Evolutionary conservation across 2,797 vertebrate genomes (phyloP).

Genomic region (Pyrocephalus nanus): DNA sequence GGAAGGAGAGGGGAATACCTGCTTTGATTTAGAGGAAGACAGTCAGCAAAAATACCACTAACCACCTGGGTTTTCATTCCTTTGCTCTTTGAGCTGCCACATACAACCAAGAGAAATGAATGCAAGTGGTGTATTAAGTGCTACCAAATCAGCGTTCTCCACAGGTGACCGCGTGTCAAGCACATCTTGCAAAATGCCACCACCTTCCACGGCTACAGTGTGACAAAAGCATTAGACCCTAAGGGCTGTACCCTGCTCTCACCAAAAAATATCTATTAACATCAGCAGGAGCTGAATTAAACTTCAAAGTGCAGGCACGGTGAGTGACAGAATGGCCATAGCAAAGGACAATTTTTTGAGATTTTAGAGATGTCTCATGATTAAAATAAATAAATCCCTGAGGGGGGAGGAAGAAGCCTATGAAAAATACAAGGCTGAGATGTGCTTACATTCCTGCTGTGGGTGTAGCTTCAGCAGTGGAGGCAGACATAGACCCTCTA

Average conservation of each 20-base stretch:
- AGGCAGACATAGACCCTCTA: not conserved
- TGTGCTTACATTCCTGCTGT: not conserved
- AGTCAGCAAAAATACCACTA: constrained; percentile 60
- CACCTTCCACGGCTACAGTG: not conserved
- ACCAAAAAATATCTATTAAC: not conserved
- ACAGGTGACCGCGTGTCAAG: not conserved
- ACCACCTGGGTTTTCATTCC: constrained; percentile 30
- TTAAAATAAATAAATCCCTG: not conserved
- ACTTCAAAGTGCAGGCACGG: not conserved
- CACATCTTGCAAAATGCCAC: constrained; percentile 1
- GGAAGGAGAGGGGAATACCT: constrained; percentile 14
- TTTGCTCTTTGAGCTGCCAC: constrained; percentile 55
- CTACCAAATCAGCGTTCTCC: constrained; percentile 34
- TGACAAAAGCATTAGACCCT: not conserved
- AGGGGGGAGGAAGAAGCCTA: not conserved
- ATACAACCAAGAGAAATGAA: constrained; percentile 27
- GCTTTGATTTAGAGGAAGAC: constrained; percentile 42
- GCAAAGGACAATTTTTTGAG: not conserved
- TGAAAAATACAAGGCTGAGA: not conserved
- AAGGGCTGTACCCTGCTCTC: not conserved
- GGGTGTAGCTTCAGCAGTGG: not conserved
- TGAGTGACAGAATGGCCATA: not conserved
- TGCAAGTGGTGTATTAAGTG: constrained; percentile 13
- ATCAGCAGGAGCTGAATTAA: constrained; percentile 15
- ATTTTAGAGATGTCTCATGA: not conserved